Evolutionary conservation across 2,888 invertebrate genomes (phyloP), one percentile per base, ranked within the genome.

Genomic region (Tetrapedia diversipes): DNA sequence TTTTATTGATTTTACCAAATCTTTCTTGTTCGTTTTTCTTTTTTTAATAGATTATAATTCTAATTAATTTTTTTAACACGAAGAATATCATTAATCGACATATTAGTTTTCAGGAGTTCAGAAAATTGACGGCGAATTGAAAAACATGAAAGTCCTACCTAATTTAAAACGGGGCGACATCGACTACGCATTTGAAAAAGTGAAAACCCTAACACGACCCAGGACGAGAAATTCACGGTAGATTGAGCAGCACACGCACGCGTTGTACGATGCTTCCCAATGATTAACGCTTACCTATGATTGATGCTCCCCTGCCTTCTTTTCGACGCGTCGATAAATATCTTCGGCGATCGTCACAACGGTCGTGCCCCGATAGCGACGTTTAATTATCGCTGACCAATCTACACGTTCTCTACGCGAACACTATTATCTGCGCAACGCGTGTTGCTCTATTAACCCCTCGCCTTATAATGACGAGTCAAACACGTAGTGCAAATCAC

Each of bases 251-350:
- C 45, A 34, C 19, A 64, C 53, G 72, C 77, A 67, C 71, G 71
- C 47, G 68, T 77, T 49, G 34, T 72, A n/a, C 54, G 61, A 69
- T 74, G 54, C 49, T 49, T 54, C 29, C 43, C 32, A 22, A 45
- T 67, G 78, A 79, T 79, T 79, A 77, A 72, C 72, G 59, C 16
- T 49, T 64, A 68, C 64, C 63, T 68, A 72, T 79, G 78, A 79
- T 79, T 77, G 78, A 79, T 79, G 77, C 63, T 59, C 53, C 77
- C 71, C 59, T 34, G 63, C 66, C 47, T 65, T 72, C 49, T 61
- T 77, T 72, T 67, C 67, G 41, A 41, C 41, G 37, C 22, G 27
- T 16, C 41, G 72, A 77, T 77, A 72, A 66, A n/a, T 43, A 79
- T 77, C 72, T 49, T 59, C 54, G 41, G 49, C 37, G 47, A 8